phyloP scores from a whole-genome alignment of 2,888 invertebrate genomes.

The Lumbricus terrestris region DNA sequence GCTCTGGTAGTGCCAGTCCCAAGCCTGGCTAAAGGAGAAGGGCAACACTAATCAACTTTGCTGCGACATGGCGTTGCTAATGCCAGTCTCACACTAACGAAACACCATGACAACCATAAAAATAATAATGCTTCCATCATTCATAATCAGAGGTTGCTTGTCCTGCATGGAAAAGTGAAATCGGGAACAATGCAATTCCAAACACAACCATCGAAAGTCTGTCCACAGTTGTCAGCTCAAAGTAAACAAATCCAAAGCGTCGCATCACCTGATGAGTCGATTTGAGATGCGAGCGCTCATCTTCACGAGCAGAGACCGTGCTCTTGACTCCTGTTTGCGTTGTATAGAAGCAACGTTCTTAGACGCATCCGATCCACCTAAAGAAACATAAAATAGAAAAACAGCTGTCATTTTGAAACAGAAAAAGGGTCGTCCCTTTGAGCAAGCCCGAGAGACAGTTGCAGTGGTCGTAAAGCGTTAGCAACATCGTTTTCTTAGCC shows the following conservation, averaged over 20 bases:
- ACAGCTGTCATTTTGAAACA: no score
- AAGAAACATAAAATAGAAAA: neutral
- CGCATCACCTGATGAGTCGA: conserved; percentile 61
- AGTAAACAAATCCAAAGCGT: neutral
- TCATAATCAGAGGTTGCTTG: neutral
- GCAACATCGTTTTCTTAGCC: no score
- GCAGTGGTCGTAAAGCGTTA: neutral
- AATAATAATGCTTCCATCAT: neutral
- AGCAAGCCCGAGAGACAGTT: no score
- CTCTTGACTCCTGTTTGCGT: neutral
- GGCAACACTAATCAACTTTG: no score
- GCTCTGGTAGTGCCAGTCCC: no score
- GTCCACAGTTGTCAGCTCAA: neutral
- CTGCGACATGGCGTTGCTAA: no score
- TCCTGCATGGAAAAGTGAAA: neutral
- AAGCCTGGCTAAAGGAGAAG: no score
- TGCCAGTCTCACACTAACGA: no score
- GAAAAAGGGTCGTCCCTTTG: no score
- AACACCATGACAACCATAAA: neutral
- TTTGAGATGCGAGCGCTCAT: conserved; percentile 83
- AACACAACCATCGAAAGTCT: neutral
- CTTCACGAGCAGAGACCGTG: conserved; percentile 66
- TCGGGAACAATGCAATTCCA: neutral
- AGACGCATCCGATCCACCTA: neutral
- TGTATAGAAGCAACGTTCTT: neutral